Conservation (phyloP, 2,888 invertebrate genomes). For the Aquatica leii region DNA sequence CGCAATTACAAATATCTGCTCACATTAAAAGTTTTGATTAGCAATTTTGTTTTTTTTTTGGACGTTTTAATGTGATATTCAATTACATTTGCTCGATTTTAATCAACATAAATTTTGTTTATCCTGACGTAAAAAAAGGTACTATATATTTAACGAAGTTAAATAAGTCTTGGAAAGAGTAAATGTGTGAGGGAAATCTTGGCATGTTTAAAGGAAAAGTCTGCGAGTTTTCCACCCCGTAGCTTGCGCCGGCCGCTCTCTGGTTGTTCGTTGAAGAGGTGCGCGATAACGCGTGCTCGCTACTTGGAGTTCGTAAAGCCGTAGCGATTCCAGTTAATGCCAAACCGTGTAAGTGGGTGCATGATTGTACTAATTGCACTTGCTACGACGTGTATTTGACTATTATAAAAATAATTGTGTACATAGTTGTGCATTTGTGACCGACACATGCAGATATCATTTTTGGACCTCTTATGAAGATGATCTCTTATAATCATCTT, state of each 20-base stretch:
- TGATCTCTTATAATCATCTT: conserved; percentile 13
- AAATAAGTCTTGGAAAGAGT: conserved; percentile 29
- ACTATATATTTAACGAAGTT: conserved; percentile 44
- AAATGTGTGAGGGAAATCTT: conserved; percentile 28
- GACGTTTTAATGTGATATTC: conserved; percentile 50
- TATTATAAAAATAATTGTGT: background rate
- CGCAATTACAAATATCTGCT: background rate
- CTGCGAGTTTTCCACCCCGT: conserved; percentile 23
- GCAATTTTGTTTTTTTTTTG: conserved; percentile 21
- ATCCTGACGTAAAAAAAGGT: conserved; percentile 47
- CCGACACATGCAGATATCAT: conserved; percentile 9
- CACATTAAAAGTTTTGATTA: conserved; percentile 2
- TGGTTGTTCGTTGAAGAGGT: conserved; percentile 28
- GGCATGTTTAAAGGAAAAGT: conserved; percentile 23
- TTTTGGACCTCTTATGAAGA: conserved; percentile 13
- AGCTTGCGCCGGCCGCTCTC: conserved; percentile 31
- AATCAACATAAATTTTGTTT: conserved; percentile 56
- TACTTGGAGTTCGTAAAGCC: conserved; percentile 41
- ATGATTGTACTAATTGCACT: conserved; percentile 17
- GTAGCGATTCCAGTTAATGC: conserved; percentile 43
- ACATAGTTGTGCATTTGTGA: conserved; percentile 17
- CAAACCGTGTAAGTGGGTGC: conserved; percentile 33
- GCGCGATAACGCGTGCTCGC: conserved; percentile 39
- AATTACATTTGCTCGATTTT: conserved; percentile 53
- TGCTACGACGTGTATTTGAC: conserved; percentile 15